A percentile compares a stretch with the other conserved stretches of the same genome.
phyloP scores from a whole-genome alignment of 2,888 invertebrate species.

The Erynnis tages region DNA sequence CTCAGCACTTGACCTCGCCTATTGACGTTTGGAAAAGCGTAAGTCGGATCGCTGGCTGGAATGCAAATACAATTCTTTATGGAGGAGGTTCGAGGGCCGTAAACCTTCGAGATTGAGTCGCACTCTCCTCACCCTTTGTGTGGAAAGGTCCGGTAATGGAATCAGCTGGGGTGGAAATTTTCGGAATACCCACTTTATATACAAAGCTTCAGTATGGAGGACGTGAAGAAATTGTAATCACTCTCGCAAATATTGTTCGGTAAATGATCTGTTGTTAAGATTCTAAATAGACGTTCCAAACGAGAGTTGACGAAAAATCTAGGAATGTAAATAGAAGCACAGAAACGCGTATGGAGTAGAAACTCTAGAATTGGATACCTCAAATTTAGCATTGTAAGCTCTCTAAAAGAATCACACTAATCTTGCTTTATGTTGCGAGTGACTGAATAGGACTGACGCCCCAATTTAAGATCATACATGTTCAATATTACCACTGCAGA shows the following conservation, averaged over 20 bases:
- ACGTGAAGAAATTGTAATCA: constrained; percentile 8
- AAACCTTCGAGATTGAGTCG: constrained; percentile 59
- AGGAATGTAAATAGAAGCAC: too few species aligned
- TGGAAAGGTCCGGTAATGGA: constrained; percentile 70
- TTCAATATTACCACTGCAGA: too few species aligned
- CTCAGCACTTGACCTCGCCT: constrained; percentile 49
- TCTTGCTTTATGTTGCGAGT: too few species aligned
- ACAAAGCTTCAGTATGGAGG: constrained; percentile 9
- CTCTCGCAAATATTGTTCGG: constrained; percentile 5
- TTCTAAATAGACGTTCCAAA: too few species aligned
- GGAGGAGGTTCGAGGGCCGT: constrained; percentile 47
- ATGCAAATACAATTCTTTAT: constrained; percentile 73
- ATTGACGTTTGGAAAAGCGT: constrained; percentile 53
- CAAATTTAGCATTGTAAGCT: too few species aligned
- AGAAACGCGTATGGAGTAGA: too few species aligned
- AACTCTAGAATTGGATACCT: too few species aligned
- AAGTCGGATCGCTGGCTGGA: constrained; percentile 64
- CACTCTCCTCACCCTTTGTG: constrained; percentile 63
- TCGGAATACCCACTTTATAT: constrained; percentile 18
- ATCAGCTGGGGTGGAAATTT: constrained; percentile 44
- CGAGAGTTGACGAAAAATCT: too few species aligned
- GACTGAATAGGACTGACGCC: too few species aligned
- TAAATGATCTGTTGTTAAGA: not conserved
- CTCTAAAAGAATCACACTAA: too few species aligned
- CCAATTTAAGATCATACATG: too few species aligned